These are phyloP conservation scores for Daubentonia madagascariensis DNA, from an alignment of 2,113 vertebrate species.

Conservation along the genomic window DNA sequence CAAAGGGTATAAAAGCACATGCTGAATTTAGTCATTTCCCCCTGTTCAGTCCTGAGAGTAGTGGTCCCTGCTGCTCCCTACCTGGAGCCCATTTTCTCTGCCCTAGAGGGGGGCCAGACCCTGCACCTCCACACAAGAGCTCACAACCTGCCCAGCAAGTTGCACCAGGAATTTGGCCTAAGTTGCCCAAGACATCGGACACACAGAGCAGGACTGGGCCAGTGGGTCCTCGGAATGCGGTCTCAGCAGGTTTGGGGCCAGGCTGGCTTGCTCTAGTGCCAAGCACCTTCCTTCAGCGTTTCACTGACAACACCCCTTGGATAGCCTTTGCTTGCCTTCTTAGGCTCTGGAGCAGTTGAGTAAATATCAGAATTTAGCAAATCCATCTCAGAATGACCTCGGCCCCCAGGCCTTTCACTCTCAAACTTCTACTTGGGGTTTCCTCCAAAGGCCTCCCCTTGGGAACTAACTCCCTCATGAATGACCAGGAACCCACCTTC, in stretches of 20 bases:
- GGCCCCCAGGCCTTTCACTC: not conserved
- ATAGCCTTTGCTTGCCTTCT: not conserved
- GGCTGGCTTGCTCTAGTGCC: not conserved
- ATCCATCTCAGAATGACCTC: not conserved
- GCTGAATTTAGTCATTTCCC: not conserved
- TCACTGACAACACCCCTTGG: not conserved
- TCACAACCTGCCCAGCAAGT: not conserved
- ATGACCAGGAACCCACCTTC: not conserved
- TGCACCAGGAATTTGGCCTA: not conserved
- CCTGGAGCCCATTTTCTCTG: not conserved
- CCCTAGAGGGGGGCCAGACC: not conserved
- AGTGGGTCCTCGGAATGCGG: not conserved
- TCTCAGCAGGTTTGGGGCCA: not conserved
- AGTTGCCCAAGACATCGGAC: not conserved
- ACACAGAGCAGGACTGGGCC: not conserved
- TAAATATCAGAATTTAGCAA: not conserved
- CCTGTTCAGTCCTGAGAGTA: not conserved
- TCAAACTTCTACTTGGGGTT: not conserved
- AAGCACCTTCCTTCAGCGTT: not conserved
- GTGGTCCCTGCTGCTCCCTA: not conserved
- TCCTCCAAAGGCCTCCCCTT: not conserved
- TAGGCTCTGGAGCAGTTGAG: not conserved
- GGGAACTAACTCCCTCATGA: not conserved
- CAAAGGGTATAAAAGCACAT: no score
- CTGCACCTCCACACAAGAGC: accelerated